Conservation (phyloP, 2,797 vertebrate genomes). For the Antrozous pallidus region DNA sequence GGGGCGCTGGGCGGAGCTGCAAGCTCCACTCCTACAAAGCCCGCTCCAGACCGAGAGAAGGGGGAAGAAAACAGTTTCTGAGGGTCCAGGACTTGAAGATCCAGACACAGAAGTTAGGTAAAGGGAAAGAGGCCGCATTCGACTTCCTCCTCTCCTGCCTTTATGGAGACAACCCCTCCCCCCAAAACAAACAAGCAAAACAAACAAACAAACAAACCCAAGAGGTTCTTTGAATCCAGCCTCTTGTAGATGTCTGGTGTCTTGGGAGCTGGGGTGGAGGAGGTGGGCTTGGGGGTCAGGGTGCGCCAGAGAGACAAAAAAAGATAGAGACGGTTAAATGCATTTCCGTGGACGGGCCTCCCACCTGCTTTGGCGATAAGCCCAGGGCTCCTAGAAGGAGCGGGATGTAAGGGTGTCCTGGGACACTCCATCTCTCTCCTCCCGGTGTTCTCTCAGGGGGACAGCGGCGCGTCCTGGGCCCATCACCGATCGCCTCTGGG, state of each 20-base stretch:
- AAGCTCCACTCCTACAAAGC: not conserved
- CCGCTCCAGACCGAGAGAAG: not conserved
- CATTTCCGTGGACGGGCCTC: not conserved
- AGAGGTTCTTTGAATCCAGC: not conserved
- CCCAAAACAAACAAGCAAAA: not conserved
- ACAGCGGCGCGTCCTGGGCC: not conserved
- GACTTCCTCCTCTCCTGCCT: not conserved
- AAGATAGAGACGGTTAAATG: not conserved
- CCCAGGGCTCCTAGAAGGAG: not conserved
- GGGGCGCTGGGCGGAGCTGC: not conserved
- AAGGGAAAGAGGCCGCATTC: not conserved
- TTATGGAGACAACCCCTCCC: not conserved
- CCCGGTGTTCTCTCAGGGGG: not conserved
- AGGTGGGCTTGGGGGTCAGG: not conserved
- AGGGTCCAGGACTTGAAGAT: not conserved
- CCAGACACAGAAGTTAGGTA: not conserved
- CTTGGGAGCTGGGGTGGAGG: not conserved
- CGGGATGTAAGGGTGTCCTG: not conserved
- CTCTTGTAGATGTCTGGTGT: not conserved
- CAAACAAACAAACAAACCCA: too few species aligned
- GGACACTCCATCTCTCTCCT: not conserved
- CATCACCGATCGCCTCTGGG: not conserved
- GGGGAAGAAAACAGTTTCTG: not conserved
- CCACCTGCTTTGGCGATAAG: not conserved
- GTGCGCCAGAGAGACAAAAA: not conserved